Evolutionary conservation across 2,888 invertebrate genomes (phyloP).

Genomic region (Cheiracanthium punctorium): DNA sequence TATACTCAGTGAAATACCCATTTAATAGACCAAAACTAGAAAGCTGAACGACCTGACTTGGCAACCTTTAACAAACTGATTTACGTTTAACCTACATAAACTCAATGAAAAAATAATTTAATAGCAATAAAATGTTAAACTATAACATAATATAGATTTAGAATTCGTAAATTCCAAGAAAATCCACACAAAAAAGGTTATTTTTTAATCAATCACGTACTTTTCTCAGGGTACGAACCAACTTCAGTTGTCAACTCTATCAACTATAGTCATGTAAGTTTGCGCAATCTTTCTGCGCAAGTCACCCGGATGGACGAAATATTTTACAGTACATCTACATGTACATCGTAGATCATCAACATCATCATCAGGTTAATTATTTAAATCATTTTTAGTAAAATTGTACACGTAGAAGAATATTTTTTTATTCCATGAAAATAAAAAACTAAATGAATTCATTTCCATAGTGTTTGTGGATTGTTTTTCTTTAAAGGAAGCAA

Average conservation of each 20-base stretch:
- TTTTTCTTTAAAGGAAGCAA: no score
- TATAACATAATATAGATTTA: no score
- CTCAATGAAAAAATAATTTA: no score
- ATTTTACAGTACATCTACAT: conserved; percentile 58
- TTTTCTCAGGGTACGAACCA: conserved; percentile 46
- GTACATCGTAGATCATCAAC: conserved; percentile 55
- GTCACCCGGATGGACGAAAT: conserved; percentile 62
- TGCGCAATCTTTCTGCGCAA: conserved; percentile 69
- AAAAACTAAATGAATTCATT: no score
- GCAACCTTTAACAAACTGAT: conserved; percentile 59
- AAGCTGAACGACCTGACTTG: conserved; percentile 67
- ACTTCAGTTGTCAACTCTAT: conserved; percentile 66
- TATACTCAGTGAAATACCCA: conserved; percentile 37
- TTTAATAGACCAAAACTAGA: conserved; percentile 54
- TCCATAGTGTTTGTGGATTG: no score
- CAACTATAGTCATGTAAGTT: conserved; percentile 51
- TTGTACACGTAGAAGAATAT: no score
- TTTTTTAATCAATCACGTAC: conserved; percentile 48
- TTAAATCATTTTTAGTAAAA: no score
- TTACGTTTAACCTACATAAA: conserved; percentile 50
- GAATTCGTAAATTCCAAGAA: no score
- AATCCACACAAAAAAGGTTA: no score
- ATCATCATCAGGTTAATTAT: conserved; percentile 37
- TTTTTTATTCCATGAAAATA: no score
- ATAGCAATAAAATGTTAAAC: no score